These are phyloP conservation scores for Pelecanus crispus DNA, from an alignment of 2,113 vertebrate genomes.

Conservation along the genomic window DNA sequence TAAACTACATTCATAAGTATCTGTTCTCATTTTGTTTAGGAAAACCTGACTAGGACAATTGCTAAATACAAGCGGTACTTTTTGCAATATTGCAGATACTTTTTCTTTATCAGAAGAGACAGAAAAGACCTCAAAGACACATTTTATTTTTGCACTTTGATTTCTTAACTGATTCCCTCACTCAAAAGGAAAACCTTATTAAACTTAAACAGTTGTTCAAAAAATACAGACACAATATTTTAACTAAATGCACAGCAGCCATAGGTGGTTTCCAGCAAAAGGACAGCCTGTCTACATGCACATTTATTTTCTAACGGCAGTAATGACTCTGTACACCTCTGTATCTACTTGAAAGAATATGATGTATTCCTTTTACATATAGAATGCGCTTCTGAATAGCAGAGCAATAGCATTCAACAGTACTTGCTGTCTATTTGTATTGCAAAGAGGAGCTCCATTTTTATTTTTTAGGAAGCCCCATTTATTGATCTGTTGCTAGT, in stretches of 20 bases:
- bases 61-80: not conserved
- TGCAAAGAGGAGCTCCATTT: accelerated
- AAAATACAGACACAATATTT: not conserved
- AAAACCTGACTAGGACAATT: not conserved
- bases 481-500: not conserved
- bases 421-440: not conserved
- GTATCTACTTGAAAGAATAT: not conserved
- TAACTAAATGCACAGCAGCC: not conserved
- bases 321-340: not conserved
- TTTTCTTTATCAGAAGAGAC: not conserved
- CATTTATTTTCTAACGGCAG: not conserved
- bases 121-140: not conserved
- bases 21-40: not conserved
- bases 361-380: not conserved
- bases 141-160: not conserved
- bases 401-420: not conserved
- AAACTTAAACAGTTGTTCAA: not conserved
- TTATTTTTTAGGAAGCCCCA: not conserved
- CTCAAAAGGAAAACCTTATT: not conserved
- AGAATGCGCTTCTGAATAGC: not conserved
- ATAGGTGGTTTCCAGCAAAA: not conserved
- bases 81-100: not conserved
- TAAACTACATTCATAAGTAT: not conserved
- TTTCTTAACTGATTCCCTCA: not conserved
- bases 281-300: accelerated